Conservation (phyloP, 2,113 vertebrate genomes). For the Poeciliopsis retropinna region DNA sequence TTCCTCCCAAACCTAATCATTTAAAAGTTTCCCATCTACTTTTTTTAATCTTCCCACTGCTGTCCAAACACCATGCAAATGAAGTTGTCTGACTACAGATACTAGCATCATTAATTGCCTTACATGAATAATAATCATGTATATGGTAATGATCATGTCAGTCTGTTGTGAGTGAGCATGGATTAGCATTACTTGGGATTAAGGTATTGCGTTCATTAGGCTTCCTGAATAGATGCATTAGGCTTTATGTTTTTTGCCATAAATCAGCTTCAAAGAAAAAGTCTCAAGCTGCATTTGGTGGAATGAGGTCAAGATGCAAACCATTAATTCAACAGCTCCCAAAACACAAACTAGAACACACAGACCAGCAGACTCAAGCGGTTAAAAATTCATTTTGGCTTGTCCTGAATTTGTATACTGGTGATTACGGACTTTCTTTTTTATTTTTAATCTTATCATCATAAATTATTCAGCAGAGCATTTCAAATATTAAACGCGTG, state of each 20-base stretch:
- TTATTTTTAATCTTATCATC: slow-evolving; percentile 76
- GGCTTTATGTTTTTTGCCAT: slow-evolving; percentile 60
- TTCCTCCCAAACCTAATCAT: slow-evolving; percentile 22
- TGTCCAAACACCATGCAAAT: slow-evolving; percentile 63
- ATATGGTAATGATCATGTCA: slow-evolving; percentile 69
- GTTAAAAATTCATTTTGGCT: slow-evolving; percentile 80
- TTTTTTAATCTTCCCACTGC: slow-evolving; percentile 47
- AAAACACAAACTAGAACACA: slow-evolving; percentile 71
- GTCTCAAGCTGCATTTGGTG: slow-evolving; percentile 66
- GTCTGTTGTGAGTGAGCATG: slow-evolving; percentile 63
- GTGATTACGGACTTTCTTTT: slow-evolving; percentile 73
- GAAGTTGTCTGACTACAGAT: slow-evolving; percentile 67
- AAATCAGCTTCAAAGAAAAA: slow-evolving; percentile 76
- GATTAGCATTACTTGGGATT: slow-evolving; percentile 66
- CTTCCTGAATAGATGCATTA: slow-evolving; percentile 65
- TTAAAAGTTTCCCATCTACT: slow-evolving; percentile 42
- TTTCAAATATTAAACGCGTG: slow-evolving; percentile 83
- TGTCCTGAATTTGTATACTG: slow-evolving; percentile 82
- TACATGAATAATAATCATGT: slow-evolving; percentile 78
- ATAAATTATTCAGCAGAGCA: slow-evolving; percentile 78
- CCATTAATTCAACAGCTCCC: slow-evolving; percentile 73
- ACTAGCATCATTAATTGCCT: slow-evolving; percentile 70
- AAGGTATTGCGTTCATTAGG: slow-evolving; percentile 73
- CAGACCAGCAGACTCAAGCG: slow-evolving; percentile 69
- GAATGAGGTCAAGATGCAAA: slow-evolving; percentile 79